Conservation (phyloP, 1,140 invertebrate species). For the Wasmannia auropunctata region DNA sequence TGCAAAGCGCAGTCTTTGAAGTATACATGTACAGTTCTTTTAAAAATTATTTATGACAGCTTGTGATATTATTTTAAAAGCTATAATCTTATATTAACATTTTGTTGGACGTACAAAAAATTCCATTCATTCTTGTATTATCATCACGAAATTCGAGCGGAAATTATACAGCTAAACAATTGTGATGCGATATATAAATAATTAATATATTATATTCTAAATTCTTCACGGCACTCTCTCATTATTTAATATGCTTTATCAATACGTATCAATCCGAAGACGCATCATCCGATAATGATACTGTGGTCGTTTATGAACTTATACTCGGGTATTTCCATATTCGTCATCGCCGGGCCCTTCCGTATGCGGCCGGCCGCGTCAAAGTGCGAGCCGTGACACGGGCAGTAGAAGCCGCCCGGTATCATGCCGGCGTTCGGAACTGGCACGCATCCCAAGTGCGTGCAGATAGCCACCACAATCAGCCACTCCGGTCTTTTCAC, state of each 20-base stretch:
- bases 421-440: slow-evolving; percentile 92
- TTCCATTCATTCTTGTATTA: neutral
- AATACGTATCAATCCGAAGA: neutral
- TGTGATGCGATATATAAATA: neutral
- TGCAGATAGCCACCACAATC: slow-evolving; percentile 94
- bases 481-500: slow-evolving; percentile 90
- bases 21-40: no score
- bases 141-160: neutral
- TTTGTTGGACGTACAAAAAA: neutral
- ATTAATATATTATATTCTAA: no score
- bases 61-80: neutral
- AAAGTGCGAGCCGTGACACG: slow-evolving; percentile 97
- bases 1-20: no score
- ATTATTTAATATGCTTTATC: neutral
- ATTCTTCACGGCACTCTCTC: neutral
- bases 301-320: slow-evolving; percentile 87
- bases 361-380: slow-evolving; percentile 93
- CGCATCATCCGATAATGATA: slow-evolving; percentile 87
- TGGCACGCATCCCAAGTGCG: slow-evolving; percentile 95
- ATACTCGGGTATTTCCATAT: slow-evolving; percentile 93
- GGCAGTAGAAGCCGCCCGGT: slow-evolving; percentile 93
- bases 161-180: neutral
- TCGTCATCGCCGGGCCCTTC: slow-evolving; percentile 94
- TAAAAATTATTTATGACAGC: neutral
- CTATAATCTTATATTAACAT: neutral